A percentile compares a stretch with the other conserved stretches of the same genome.
Evolutionary conservation across 1,140 invertebrate genomes (phyloP).

Genomic region (Vanessa atalanta): DNA sequence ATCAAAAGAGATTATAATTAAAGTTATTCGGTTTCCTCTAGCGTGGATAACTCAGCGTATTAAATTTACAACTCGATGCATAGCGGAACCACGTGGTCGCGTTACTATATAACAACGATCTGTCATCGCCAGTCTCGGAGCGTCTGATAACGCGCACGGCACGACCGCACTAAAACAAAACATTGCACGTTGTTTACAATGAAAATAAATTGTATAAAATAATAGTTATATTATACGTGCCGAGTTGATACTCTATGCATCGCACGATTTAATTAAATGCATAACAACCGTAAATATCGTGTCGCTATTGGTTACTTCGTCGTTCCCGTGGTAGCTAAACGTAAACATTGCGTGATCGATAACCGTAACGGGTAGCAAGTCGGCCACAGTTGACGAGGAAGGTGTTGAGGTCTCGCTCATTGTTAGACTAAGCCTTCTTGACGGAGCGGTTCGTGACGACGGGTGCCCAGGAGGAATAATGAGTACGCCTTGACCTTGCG

Average conservation of each 20-base stretch:
- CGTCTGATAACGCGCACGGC: slow-evolving; percentile 13
- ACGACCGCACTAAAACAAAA: slow-evolving; percentile 29
- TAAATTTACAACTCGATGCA: slow-evolving; percentile 26
- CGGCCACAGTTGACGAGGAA: slow-evolving; percentile 15
- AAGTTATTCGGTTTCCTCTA: not conserved
- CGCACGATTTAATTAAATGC: slow-evolving; percentile 44
- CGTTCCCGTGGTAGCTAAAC: slow-evolving; percentile 73
- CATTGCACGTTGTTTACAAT: slow-evolving; percentile 24
- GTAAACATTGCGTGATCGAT: slow-evolving; percentile 75
- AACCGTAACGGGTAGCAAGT: slow-evolving; percentile 36
- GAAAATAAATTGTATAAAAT: not conserved
- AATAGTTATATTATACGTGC: not conserved
- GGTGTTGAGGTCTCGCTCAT: slow-evolving; percentile 17
- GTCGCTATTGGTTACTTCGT: slow-evolving; percentile 52
- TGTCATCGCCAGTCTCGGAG: slow-evolving; percentile 8
- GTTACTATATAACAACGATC: not conserved
- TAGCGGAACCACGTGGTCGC: slow-evolving; percentile 23
- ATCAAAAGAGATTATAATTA: not conserved
- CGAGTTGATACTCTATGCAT: slow-evolving; percentile 27
- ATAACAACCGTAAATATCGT: slow-evolving; percentile 34
- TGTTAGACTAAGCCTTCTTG: not conserved
- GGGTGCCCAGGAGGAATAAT: slow-evolving; percentile 57
- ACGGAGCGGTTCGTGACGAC: slow-evolving; percentile 15
- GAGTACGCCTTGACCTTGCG: slow-evolving; percentile 77
- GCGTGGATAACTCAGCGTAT: slow-evolving; percentile 11